Base-by-base conservation (phyloP, 2,113 vertebrate species). In the Alexandromys fortis region DNA sequence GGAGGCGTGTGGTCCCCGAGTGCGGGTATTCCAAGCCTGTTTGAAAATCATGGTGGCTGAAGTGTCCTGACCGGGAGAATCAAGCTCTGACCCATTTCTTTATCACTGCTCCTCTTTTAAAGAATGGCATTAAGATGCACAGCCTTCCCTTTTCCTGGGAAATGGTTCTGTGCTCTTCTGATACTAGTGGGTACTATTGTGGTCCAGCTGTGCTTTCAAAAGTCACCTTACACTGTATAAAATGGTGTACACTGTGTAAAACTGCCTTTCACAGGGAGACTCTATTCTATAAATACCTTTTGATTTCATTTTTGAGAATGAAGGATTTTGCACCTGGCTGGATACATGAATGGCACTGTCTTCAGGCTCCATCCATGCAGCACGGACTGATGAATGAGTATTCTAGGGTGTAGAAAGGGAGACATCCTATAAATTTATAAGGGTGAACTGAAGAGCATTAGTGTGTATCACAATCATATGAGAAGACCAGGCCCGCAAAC, bases 141-240 rank as follows among this genome's bases (percentile, higher is more conserved):
- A 45, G 17, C 5, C 12, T 35, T 81, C 58, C 79, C 73, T 10
- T 22, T 77, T 85, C 38, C 47, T 94, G 73, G 87, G 82, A 47
- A 93, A 83, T 90, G 79, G 92, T 91, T 78, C 89, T 78, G 73
- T 77, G 17, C 45, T 86, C 19, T n/a, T 16, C 6, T 82, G 61
- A 73, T 68, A 61, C 82, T 83, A 93, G 9, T 28, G 14, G 86
- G 38, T 90, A 47, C 61, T 75, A 22, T 86, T 35, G 33, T 79
- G 24, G 6, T 42, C 70, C 38, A 65, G 61, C 7, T 47, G 26
- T 45, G 28, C 5, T 26, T 68, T 42, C 30, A 33, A 47, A 45
- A 85, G 61, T 85, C 33, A 45, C 26, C 47, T 17, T 49, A 2
- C 35, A 17, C 30, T 24, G 8, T 13, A 35, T 86, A 86, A 22